Evolutionary conservation across 2,888 invertebrate species (phyloP).

Genomic region (Pseudolycoriella hygida): DNA sequence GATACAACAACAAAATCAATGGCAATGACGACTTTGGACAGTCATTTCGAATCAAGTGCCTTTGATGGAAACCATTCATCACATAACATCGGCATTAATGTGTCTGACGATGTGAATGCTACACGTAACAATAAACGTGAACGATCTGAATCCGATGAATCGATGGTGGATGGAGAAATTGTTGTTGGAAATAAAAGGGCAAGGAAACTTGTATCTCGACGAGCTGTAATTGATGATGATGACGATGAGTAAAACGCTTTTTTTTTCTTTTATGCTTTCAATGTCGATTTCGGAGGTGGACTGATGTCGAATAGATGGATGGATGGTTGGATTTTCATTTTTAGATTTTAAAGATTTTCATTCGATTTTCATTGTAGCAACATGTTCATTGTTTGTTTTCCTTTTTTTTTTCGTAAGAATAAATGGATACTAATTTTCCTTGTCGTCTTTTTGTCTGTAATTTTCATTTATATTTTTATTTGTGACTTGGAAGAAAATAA

Average conservation of each 20-base stretch:
- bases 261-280: neutral
- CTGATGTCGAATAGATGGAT: too few species aligned
- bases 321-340: too few species aligned
- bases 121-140: constrained; percentile 6
- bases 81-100: neutral
- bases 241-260: constrained; percentile 3
- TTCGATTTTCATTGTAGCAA: too few species aligned
- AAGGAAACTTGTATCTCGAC: neutral
- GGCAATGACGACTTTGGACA: neutral
- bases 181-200: constrained; percentile 2
- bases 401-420: too few species aligned
- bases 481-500: too few species aligned
- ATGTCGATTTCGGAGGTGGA: too few species aligned
- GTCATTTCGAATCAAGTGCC: neutral
- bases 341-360: too few species aligned
- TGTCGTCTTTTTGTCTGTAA: neutral
- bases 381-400: too few species aligned
- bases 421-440: too few species aligned
- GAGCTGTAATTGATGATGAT: constrained; percentile 2
- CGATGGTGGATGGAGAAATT: neutral
- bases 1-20: constrained; percentile 15
- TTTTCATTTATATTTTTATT: too few species aligned
- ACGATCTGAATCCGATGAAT: constrained; percentile 4
- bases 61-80: neutral
- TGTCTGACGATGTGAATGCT: neutral